These are phyloP conservation scores for Empis stercorea DNA, from an alignment of 2,888 invertebrate genomes.

Conservation along the genomic window DNA sequence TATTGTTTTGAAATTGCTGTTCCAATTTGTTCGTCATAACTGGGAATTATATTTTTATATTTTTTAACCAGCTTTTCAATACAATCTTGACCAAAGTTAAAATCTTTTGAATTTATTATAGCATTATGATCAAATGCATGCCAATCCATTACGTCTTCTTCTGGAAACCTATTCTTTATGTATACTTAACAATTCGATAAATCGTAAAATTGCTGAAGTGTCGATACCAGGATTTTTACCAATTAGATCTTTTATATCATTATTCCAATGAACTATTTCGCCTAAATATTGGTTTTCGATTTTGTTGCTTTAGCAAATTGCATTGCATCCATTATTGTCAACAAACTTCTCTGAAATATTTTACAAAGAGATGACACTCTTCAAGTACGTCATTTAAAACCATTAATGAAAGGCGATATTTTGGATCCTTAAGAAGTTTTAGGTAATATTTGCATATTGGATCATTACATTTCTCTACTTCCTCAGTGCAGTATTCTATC, in stretches of 20 bases:
- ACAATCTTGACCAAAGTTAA: background rate
- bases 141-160: background rate
- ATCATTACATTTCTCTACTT: background rate
- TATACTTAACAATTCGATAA: background rate
- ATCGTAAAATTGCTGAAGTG: background rate
- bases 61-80: background rate
- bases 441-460: background rate
- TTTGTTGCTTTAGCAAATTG: background rate
- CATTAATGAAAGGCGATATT: background rate
- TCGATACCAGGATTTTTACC: background rate
- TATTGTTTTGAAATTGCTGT: background rate
- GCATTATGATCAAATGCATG: background rate
- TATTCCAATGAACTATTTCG: background rate
- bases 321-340: background rate
- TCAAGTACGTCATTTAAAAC: background rate
- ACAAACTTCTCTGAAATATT: background rate
- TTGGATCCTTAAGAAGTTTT: background rate
- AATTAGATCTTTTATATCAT: background rate
- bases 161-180: background rate
- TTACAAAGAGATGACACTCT: background rate
- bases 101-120: background rate
- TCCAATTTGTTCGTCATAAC: background rate
- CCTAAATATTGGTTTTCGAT: background rate
- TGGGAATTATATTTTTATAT: background rate
- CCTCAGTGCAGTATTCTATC: slow-evolving; percentile 4